phyloP scores from a whole-genome alignment of 2,888 invertebrate species.

The Caenorhabditis panamensis region DNA sequence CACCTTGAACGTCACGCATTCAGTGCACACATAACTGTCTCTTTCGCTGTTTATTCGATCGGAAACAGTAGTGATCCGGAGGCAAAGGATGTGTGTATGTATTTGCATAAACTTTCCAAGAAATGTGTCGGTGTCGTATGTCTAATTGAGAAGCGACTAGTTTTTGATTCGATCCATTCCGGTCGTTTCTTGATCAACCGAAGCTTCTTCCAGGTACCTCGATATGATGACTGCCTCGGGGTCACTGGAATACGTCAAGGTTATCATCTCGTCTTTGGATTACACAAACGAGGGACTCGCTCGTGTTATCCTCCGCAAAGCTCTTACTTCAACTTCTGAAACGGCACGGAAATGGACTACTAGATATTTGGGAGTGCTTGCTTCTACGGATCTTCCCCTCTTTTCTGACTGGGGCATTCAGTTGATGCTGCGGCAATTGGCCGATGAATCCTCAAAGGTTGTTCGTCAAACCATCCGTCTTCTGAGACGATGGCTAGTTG shows the following conservation, averaged over 20 bases:
- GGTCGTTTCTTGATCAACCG: neutral
- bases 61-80: slow-evolving; percentile 17
- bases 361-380: slow-evolving; percentile 90
- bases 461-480: slow-evolving; percentile 71
- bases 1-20: slow-evolving; percentile 25
- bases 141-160: slow-evolving; percentile 35
- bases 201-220: slow-evolving; percentile 44
- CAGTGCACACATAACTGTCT: slow-evolving; percentile 43
- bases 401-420: slow-evolving; percentile 89
- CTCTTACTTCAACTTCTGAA: slow-evolving; percentile 82
- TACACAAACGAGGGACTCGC: slow-evolving; percentile 85
- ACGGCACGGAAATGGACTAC: slow-evolving; percentile 89
- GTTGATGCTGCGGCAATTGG: slow-evolving; percentile 89
- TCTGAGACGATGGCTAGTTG: slow-evolving; percentile 51
- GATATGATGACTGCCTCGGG: slow-evolving; percentile 86
- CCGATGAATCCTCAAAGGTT: slow-evolving; percentile 87
- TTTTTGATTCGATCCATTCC: slow-evolving; percentile 27
- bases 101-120: slow-evolving; percentile 48
- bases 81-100: slow-evolving; percentile 46
- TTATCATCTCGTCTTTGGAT: slow-evolving; percentile 93
- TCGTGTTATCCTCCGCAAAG: slow-evolving; percentile 84
- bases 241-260: slow-evolving; percentile 93
- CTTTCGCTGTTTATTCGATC: slow-evolving; percentile 45
- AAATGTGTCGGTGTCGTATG: slow-evolving; percentile 21
- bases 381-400: slow-evolving; percentile 86